A percentile compares a stretch with the other conserved stretches of the same genome.
These are phyloP conservation scores for Tachuris rubrigastra DNA, from an alignment of 2,113 vertebrate genomes.

Conservation along the genomic window DNA sequence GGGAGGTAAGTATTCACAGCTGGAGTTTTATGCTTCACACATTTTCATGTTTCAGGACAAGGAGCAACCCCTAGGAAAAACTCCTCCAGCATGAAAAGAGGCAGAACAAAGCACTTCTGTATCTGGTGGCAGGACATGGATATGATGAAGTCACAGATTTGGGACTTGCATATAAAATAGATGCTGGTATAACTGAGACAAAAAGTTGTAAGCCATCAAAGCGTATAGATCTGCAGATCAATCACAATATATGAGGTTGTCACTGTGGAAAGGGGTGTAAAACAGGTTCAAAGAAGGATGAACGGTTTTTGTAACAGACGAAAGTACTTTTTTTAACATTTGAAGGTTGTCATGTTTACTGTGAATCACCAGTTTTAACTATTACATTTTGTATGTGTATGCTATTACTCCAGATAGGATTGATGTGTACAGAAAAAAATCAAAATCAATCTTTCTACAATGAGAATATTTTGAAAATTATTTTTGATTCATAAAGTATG, in stretches of 20 bases:
- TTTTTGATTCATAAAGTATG: neutral
- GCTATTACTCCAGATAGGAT: neutral
- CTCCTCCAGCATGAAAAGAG: slow-evolving; percentile 67
- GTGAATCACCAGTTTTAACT: slow-evolving; percentile 27
- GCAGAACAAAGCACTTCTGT: slow-evolving; percentile 75
- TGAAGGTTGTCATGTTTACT: neutral
- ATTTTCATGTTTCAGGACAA: slow-evolving; percentile 86
- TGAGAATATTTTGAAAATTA: neutral
- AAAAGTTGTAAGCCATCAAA: slow-evolving; percentile 53
- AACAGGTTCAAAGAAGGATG: neutral
- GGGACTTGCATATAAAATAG: slow-evolving; percentile 73
- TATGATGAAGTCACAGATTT: slow-evolving; percentile 70
- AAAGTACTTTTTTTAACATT: neutral
- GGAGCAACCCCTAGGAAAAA: slow-evolving; percentile 70
- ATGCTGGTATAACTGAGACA: slow-evolving; percentile 30
- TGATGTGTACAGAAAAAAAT: neutral
- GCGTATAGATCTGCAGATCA: slow-evolving; percentile 48
- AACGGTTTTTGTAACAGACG: slow-evolving; percentile 25
- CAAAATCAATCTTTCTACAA: neutral
- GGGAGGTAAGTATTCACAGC: slow-evolving; percentile 87
- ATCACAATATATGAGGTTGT: neutral
- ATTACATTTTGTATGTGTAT: neutral
- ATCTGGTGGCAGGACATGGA: slow-evolving; percentile 66
- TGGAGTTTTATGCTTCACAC: slow-evolving; percentile 85
- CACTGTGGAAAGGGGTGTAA: slow-evolving; percentile 22